Evolutionary conservation across 2,888 invertebrate species (phyloP).

Genomic region (Syritta pipiens): DNA sequence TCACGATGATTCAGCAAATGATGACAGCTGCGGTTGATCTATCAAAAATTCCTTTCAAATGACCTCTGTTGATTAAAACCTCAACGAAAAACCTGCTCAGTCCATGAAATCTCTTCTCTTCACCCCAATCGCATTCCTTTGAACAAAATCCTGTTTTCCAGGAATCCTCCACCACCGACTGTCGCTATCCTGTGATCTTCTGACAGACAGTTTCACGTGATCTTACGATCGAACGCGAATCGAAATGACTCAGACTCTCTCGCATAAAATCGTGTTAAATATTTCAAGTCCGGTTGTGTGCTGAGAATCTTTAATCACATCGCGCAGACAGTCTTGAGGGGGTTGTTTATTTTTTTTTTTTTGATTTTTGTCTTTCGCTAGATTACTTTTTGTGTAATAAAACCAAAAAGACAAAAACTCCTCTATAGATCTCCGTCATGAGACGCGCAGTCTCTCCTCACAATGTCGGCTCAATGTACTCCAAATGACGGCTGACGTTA

Average conservation of each 20-base stretch:
- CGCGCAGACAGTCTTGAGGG: constrained; percentile 21
- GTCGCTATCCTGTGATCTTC: constrained; percentile 45
- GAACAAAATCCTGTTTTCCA: constrained; percentile 22
- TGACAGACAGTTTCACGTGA: constrained; percentile 54
- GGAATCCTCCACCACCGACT: constrained; percentile 9
- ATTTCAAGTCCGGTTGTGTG: constrained; percentile 67
- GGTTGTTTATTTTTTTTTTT: constrained; percentile 8
- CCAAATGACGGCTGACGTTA: constrained; percentile 37
- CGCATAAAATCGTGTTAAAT: constrained; percentile 56
- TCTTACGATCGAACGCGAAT: constrained; percentile 30
- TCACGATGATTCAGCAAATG: too few species aligned
- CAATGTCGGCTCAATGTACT: not conserved
- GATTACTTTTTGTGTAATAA: too few species aligned
- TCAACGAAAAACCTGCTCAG: too few species aligned
- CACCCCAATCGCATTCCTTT: not conserved
- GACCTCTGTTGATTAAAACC: too few species aligned
- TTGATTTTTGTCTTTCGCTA: too few species aligned
- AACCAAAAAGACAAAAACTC: too few species aligned
- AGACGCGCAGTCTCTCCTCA: constrained; percentile 41
- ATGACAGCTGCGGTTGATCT: too few species aligned
- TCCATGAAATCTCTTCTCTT: too few species aligned
- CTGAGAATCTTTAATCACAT: constrained; percentile 57
- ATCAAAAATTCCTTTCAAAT: too few species aligned
- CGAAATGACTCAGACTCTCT: constrained; percentile 42
- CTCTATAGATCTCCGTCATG: constrained; percentile 23